Evolutionary conservation across 2,888 invertebrate genomes (phyloP), one percentile per base, ranked within the genome.

Genomic region (Lochmaea crataegi): DNA sequence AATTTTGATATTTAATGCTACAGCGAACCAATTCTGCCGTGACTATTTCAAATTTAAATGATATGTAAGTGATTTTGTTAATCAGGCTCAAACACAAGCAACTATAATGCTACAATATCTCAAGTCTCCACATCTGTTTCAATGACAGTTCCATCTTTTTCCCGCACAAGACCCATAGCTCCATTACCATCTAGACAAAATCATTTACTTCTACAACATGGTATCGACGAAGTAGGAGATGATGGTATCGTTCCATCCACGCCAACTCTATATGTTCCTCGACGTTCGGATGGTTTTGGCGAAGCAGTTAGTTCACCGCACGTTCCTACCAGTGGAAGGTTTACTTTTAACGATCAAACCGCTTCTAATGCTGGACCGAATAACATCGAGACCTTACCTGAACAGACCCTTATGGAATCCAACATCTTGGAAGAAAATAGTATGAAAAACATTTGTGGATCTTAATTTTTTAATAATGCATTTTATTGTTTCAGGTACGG

Each of bases 241-340:
- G 94, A 94, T 79, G 85, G 87, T 80, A 96, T 96, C 79, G 96
- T 97, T 45, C 96, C 97, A 16, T 94, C 96, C 72, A 96, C 96
- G 12, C 96, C 97, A 18, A 95, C 96, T 4, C 88, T 96, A 38
- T 94, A 93, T 83, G 93, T 94, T 60, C 95, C 96, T 4, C 88
- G 94, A 74, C 89, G 96, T 75, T 92, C 91, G 75, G 96, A 96
- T 85, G 96, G 95, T 68, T 96, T 96, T 87, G 95, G 96, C 53
- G 96, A 96, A 85, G 96, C 96, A 60, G 94, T 97, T 51, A 96
- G 96, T 85, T 97, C 97, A 0, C 97, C 97, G 6, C 92, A 94
- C 87, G 92, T 93, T 41, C 91, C 91, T 4, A 87, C 87, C 72
- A 87, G 86, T 76, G 90, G 90, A 67, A 88, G 92, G 78, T 93